Evolutionary conservation across 1,140 invertebrate genomes (phyloP).

Genomic region (Drosophila tani): DNA sequence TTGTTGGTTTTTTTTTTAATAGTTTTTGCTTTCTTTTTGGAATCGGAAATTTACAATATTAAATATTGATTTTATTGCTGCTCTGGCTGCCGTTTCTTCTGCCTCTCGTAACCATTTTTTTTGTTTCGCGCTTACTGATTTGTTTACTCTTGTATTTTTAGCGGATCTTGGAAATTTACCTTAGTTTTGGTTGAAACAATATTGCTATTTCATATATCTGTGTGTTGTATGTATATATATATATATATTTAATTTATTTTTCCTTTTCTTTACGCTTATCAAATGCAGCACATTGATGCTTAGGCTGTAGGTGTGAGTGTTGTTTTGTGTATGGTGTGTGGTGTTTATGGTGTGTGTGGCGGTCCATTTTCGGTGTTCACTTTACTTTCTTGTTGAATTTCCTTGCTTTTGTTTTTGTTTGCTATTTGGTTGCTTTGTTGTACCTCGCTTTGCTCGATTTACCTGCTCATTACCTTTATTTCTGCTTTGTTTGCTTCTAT

Average conservation of each 20-base stretch:
- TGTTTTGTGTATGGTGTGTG: constrained; percentile 20
- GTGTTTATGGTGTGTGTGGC: constrained; percentile 40
- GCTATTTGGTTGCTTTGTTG: constrained; percentile 68
- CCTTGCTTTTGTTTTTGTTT: constrained; percentile 8
- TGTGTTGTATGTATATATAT: constrained; percentile 22
- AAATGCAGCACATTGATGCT: constrained; percentile 80
- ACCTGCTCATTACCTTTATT: constrained; percentile 24
- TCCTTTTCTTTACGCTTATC: constrained; percentile 62
- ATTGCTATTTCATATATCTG: constrained; percentile 56
- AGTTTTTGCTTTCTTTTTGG: constrained; percentile 66
- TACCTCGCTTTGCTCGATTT: constrained; percentile 41
- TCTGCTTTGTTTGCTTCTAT: constrained; percentile 11
- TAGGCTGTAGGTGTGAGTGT: constrained; percentile 54
- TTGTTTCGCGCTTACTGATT: constrained; percentile 39
- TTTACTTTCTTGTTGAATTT: constrained; percentile 37
- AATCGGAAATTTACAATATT: constrained; percentile 84
- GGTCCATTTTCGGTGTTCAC: constrained; percentile 70
- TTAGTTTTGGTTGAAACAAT: constrained; percentile 52
- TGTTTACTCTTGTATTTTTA: constrained; percentile 32
- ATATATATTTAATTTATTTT: constrained; percentile 48
- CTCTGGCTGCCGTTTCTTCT: constrained; percentile 34
- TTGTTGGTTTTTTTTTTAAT: constrained; percentile 52
- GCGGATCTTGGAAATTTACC: constrained; percentile 42
- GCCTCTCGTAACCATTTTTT: neutral
- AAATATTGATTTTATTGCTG: constrained; percentile 79